Evolutionary conservation across 2,888 invertebrate genomes (phyloP).

Genomic region (Bimastos eiseni): DNA sequence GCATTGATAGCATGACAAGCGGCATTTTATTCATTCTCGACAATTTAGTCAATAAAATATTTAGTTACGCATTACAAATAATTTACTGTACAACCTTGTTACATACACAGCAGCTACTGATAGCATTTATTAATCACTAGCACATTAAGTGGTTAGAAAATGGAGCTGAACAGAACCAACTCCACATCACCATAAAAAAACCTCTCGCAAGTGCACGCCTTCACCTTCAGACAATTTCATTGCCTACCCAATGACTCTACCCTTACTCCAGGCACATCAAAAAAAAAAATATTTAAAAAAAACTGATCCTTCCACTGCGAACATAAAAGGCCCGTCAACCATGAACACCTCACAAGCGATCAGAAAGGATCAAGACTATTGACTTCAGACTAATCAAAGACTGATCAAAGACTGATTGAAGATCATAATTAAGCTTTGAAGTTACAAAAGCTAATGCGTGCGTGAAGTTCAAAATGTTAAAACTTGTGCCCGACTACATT

Average conservation of each 20-base stretch:
- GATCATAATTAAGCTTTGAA: neutral
- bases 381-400: too few species aligned
- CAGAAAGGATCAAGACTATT: neutral
- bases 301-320: neutral
- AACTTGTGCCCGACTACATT: neutral
- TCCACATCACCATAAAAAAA: neutral
- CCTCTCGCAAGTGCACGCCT: neutral
- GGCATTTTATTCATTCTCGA: neutral
- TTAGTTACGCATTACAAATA: neutral
- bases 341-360: neutral
- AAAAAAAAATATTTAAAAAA: neutral
- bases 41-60: neutral
- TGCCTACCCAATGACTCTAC: neutral
- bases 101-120: neutral
- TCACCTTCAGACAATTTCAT: neutral
- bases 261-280: neutral
- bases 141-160: neutral
- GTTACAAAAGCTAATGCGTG: neutral
- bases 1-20: neutral
- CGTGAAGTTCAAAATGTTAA: neutral
- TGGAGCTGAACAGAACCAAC: neutral
- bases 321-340: neutral
- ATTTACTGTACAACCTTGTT: constrained; percentile 20
- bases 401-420: neutral
- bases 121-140: neutral